phyloP scores from a whole-genome alignment of 1,140 invertebrate genomes.

The Drosophila eugracilis region DNA sequence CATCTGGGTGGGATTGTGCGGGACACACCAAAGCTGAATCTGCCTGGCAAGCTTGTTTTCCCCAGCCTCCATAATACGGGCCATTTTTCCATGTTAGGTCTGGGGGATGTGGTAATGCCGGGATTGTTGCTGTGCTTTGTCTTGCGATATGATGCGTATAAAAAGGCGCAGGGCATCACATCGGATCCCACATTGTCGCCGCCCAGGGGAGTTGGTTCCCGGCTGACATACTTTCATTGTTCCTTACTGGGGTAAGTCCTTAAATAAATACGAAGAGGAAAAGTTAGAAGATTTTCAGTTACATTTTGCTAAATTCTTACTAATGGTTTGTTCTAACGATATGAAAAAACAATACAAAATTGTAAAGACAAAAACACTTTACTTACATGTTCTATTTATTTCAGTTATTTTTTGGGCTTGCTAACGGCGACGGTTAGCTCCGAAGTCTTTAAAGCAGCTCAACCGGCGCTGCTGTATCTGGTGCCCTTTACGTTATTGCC shows the following conservation, averaged over 20 bases:
- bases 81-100: slow-evolving; percentile 98
- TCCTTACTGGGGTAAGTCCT: slow-evolving; percentile 92
- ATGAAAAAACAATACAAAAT: no score
- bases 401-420: slow-evolving; percentile 95
- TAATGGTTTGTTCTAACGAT: no score
- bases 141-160: slow-evolving; percentile 97
- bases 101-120: slow-evolving; percentile 99
- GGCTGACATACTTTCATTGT: slow-evolving; percentile 97
- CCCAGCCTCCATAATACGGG: slow-evolving; percentile 97
- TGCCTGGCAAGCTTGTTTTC: slow-evolving; percentile 98
- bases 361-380: no score
- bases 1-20: slow-evolving; percentile 94
- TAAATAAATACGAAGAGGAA: background rate
- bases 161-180: slow-evolving; percentile 89
- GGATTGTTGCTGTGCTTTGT: slow-evolving; percentile 98
- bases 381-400: no score
- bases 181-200: slow-evolving; percentile 80
- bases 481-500: slow-evolving; percentile 98
- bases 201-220: slow-evolving; percentile 85
- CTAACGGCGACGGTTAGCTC: slow-evolving; percentile 98
- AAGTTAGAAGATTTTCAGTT: background rate
- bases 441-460: slow-evolving; percentile 98
- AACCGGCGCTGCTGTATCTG: slow-evolving; percentile 97
- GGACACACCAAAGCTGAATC: slow-evolving; percentile 96
- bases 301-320: no score